Percentiles rank a stretch among this genome's conserved stretches.
phyloP scores from a whole-genome alignment of 2,888 invertebrate genomes.

The Eupeodes luniger region DNA sequence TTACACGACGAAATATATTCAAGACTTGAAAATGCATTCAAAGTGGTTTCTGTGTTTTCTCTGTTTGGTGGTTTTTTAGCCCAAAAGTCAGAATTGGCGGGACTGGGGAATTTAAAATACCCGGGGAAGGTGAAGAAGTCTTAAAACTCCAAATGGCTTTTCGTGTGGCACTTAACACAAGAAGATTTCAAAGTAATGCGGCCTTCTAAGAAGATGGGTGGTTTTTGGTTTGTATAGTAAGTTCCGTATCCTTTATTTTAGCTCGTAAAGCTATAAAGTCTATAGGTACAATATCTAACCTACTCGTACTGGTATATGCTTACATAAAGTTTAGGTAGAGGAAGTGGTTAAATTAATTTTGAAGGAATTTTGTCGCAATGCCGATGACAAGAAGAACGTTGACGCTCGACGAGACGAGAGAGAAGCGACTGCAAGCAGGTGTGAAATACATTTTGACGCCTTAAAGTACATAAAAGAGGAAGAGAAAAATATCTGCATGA shows the following conservation, averaged over 20 bases:
- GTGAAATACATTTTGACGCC: constrained; percentile 28
- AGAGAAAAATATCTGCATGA: constrained; percentile 18
- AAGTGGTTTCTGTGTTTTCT: constrained; percentile 47
- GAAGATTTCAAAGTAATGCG: constrained; percentile 57
- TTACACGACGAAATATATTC: constrained; percentile 39
- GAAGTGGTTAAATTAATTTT: constrained; percentile 61
- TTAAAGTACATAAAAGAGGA: constrained; percentile 6
- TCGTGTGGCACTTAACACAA: constrained; percentile 49
- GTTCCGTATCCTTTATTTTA: background rate
- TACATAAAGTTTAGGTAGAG: background rate
- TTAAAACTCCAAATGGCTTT: constrained; percentile 46
- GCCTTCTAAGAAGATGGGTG: constrained; percentile 35
- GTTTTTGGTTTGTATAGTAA: constrained; percentile 16
- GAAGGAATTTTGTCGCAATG: constrained; percentile 64
- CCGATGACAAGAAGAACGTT: background rate
- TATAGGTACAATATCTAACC: background rate
- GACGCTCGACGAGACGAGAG: background rate
- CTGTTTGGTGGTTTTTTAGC: constrained; percentile 34
- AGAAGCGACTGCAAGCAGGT: constrained; percentile 15
- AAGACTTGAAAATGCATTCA: constrained; percentile 59
- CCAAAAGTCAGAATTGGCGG: constrained; percentile 5
- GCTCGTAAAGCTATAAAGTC: background rate
- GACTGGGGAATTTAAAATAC: constrained; percentile 33
- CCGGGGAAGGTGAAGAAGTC: constrained; percentile 24
- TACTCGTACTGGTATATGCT: too few relatives aligned